A percentile compares a stretch with the other conserved stretches of the same genome.
Evolutionary conservation across 2,113 vertebrate genomes (phyloP).

Genomic region (Grammomys dolichurus): DNA sequence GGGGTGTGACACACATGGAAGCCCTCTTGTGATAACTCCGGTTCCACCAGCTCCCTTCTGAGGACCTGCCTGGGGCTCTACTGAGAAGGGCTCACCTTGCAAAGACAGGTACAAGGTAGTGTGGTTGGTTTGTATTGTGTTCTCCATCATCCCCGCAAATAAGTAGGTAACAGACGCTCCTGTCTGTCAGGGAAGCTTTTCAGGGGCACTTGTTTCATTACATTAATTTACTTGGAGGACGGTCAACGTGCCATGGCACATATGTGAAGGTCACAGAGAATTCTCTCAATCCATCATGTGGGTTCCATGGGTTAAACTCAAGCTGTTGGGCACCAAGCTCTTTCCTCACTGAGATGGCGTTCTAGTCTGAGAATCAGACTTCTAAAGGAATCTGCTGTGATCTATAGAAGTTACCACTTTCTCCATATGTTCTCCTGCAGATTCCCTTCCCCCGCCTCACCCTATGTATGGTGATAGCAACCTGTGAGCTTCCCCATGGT

Average conservation of each 20-base stretch:
- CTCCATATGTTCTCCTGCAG: neutral
- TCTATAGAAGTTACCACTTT: neutral
- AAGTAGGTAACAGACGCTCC: neutral
- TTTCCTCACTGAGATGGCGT: neutral
- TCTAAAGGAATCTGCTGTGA: neutral
- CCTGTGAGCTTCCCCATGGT: neutral
- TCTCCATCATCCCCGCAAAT: neutral
- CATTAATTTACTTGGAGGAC: neutral
- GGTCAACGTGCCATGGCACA: neutral
- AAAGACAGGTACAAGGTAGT: neutral
- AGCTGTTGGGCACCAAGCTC: too few relatives aligned
- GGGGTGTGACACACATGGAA: neutral
- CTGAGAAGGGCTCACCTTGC: neutral
- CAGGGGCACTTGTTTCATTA: neutral
- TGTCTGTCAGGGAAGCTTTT: neutral
- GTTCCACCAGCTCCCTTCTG: neutral
- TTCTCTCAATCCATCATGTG: neutral
- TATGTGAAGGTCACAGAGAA: neutral
- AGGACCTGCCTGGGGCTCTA: neutral
- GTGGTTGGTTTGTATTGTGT: too few relatives aligned
- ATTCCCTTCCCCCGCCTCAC: neutral
- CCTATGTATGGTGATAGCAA: neutral
- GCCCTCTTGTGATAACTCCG: neutral
- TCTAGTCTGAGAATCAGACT: neutral
- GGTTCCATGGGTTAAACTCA: too few relatives aligned